These are phyloP conservation scores for Stomorhina lunata DNA, from an alignment of 2,888 invertebrate species.

Conservation along the genomic window DNA sequence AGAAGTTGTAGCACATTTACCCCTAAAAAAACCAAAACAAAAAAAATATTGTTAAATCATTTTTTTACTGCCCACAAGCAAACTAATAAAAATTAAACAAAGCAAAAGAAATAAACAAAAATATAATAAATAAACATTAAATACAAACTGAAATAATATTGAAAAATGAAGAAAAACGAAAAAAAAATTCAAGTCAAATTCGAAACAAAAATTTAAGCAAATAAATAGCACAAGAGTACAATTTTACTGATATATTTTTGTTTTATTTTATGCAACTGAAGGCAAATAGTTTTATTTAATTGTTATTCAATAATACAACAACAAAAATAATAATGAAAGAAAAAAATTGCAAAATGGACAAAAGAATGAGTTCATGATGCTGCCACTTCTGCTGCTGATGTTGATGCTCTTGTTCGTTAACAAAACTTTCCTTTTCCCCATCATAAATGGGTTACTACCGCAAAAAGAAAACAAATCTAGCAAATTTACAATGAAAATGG, in stretches of 20 bases:
- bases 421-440: background rate
- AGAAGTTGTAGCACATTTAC: background rate
- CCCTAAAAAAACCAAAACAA: background rate
- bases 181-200: constrained; percentile 3
- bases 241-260: background rate
- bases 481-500: background rate
- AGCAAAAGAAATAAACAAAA: constrained; percentile 21
- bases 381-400: background rate
- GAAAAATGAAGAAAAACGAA: background rate
- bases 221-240: too few relatives aligned
- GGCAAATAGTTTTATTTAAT: constrained; percentile 58
- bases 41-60: constrained; percentile 39
- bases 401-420: constrained; percentile 1
- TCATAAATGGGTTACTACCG: constrained; percentile 14
- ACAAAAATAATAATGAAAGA: background rate
- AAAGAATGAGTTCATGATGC: constrained; percentile 26
- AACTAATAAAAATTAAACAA: constrained; percentile 46
- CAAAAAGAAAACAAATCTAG: background rate
- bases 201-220: background rate
- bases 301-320: constrained; percentile 46
- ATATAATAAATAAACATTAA: constrained; percentile 21
- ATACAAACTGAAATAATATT: constrained; percentile 11
- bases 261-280: constrained; percentile 10
- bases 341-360: background rate
- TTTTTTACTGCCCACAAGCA: constrained; percentile 55